Evolutionary conservation across 1,140 invertebrate genomes (phyloP), one percentile per base, ranked within the genome.

Genomic region (Popillia japonica): DNA sequence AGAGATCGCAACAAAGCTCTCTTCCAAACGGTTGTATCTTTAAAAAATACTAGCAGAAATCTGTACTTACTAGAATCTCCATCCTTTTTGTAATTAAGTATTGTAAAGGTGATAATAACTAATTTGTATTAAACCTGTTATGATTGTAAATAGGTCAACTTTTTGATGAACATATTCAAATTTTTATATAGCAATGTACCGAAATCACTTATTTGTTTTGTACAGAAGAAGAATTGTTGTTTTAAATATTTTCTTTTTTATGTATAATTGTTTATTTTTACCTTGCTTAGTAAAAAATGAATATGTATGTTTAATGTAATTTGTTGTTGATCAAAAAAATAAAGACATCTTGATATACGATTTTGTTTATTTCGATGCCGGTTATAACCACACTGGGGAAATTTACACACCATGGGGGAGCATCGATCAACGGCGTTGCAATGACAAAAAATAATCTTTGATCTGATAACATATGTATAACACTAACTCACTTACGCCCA

Each of bases 221-320:
- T 68, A 27, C 11, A 34, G 17, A 22, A 23, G 20, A 20, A 68
- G 61, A 34, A 68, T 27, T 68, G 17, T 55, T 55, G 48, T 55
- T 55, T 6, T 20, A 68, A 27, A 6, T 68, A 20, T 68, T 68
- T 27, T 8, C 8, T 68, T 68, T 68, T 68, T 27, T 23, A 22
- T 68, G 17, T 23, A 14, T 17, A 55, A 11, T 55, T 55, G 48
- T 55, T 55, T 55, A 55, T 6, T 17, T 34, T 68, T 68, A 68
- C 61, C 61, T 68, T 68, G 61, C 61, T 68, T 68, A 68, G 61
- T 68, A 68, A 68, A 68, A 68, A 68, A 68, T 68, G 61, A 68
- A 68, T 68, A 68, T 68, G 61, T 23, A 34, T 68, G 6, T 68
- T 14, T 68, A 68, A 68, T 34, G 61, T 68, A 68, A 68, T 22